Base-by-base conservation (phyloP, 2,797 vertebrate species). In the Rhynchotus rufescens region DNA sequence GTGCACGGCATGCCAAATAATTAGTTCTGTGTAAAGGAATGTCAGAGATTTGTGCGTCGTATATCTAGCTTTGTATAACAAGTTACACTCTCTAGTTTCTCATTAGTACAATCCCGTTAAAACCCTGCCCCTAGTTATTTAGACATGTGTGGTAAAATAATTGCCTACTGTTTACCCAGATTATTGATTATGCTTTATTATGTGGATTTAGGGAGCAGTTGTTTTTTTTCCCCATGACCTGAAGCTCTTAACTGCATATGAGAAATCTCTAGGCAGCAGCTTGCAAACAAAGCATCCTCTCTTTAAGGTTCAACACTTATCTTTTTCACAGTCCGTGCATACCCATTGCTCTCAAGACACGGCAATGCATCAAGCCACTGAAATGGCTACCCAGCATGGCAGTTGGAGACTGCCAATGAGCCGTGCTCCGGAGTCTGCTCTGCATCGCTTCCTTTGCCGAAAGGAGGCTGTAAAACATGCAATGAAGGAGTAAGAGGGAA, bases 101-200 rank as follows among this genome's bases (percentile, higher is more conserved):
- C 85, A 73, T 89, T 95, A 88, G 73, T 81, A 88, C 82, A 76
- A 23, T 92, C 86, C 84, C 80, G 28, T 59, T 88, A 80, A 74
- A 95, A 86, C 40, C 75, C 81, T 3, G 22, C 76, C 72, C 73
- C 73, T 32, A 91, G 90, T 92, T 73, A 65, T 89, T 84, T 81
- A 80, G 85, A 83, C 84, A 68, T 71, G 86, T 86, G 40, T 59
- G 62, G 57, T n/a, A 28, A 94, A 94, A 88, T 40, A 22, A 32
- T 75, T 88, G 73, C 42, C 8, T 86, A 30, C 88, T 94, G 72
- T 96, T 96, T 93, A 90, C 74, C 89, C 36, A 87, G 76, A 71
- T 94, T 95, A 94, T 87, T 87, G 80, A 85, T 71, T 81, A 2
- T 23, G 38, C 38, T 64, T 93, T 82, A 76, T 80, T 62, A 72